These are phyloP conservation scores for Pipistrellus pygmaeus DNA, from an alignment of 2,797 vertebrate genomes.

Conservation along the genomic window DNA sequence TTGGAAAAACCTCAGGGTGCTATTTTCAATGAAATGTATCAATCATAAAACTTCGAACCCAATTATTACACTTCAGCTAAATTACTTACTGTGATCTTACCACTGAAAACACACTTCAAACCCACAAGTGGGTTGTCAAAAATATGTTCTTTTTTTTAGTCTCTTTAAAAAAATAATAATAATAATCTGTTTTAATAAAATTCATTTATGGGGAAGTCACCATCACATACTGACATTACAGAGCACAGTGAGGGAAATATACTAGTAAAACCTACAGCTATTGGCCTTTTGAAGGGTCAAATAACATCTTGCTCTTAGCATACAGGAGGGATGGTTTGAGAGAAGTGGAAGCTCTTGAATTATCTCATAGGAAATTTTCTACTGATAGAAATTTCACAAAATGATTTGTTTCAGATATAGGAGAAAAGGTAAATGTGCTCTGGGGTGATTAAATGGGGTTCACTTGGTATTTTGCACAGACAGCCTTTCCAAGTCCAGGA, in stretches of 20 bases:
- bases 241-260: conserved; percentile 73
- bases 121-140: conserved; percentile 82
- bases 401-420: not conserved
- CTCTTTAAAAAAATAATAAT: not conserved
- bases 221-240: conserved; percentile 80
- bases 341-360: not conserved
- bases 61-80: conserved; percentile 84
- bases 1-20: conserved; percentile 80
- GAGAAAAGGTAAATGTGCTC: conserved; percentile 45
- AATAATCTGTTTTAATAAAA: conserved; percentile 82
- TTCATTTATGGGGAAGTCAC: conserved; percentile 79
- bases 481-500: not conserved
- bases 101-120: conserved; percentile 84
- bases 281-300: conserved; percentile 71
- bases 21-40: conserved; percentile 86
- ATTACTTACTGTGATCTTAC: conserved; percentile 84
- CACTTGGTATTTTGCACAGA: not conserved
- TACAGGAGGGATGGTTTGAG: not conserved
- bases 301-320: conserved; percentile 19
- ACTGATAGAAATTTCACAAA: conserved; percentile 12
- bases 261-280: conserved; percentile 45
- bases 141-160: conserved; percentile 83
- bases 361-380: conserved; percentile 61
- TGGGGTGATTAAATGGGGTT: not conserved
- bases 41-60: conserved; percentile 84